Evolutionary conservation across 2,888 invertebrate species (phyloP).

Genomic region (Stenoptilia bipunctidactyla): DNA sequence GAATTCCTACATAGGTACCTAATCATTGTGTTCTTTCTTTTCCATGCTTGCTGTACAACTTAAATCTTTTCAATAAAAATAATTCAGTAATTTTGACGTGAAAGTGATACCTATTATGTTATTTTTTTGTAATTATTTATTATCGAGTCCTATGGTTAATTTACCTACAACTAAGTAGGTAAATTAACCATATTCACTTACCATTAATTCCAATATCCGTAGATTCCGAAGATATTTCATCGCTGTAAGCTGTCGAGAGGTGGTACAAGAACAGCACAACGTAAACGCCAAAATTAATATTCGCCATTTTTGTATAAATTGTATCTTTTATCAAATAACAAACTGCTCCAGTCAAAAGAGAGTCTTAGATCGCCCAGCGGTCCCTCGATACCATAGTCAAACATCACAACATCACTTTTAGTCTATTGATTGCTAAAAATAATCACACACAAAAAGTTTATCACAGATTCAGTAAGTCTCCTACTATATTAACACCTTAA

Average conservation of each 20-base stretch:
- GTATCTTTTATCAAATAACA: constrained; percentile 25
- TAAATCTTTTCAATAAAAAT: no score
- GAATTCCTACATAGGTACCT: no score
- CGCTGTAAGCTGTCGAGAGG: constrained; percentile 39
- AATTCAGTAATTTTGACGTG: no score
- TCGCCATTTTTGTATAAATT: constrained; percentile 50
- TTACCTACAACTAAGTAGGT: no score
- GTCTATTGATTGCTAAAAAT: constrained; percentile 16
- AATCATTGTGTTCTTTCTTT: no score
- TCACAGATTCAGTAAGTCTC: no score
- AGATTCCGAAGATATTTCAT: constrained; percentile 50
- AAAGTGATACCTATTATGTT: no score
- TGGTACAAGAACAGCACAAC: constrained; percentile 51
- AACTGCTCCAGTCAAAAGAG: constrained; percentile 35
- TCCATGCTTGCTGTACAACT: no score
- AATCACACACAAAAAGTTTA: constrained; percentile 3
- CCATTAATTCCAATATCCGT: constrained; percentile 47
- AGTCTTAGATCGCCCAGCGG: constrained; percentile 21
- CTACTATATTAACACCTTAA: no score
- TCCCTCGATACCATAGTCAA: constrained; percentile 22
- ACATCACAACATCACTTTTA: constrained; percentile 28
- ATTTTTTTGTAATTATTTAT: no score
- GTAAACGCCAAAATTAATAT: constrained; percentile 54
- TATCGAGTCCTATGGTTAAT: no score
- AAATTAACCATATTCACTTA: no score